Conservation (phyloP, 2,888 invertebrate species). For the Nomada fucata region DNA sequence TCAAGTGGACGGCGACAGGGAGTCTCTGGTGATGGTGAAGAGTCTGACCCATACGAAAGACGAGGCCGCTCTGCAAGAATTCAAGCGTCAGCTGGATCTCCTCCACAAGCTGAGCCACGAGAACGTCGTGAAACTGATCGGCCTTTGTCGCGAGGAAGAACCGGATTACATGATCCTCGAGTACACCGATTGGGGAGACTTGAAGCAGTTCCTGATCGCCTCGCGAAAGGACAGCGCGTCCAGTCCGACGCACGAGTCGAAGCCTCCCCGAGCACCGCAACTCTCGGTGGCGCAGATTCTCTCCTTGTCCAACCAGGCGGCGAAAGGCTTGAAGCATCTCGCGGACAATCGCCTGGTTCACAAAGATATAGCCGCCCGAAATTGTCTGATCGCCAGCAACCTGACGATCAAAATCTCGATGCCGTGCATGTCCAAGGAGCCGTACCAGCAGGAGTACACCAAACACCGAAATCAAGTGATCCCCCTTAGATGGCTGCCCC, state of each 20-base stretch:
- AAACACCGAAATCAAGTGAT: conserved; percentile 93
- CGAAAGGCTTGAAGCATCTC: conserved; percentile 92
- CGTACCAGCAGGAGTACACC: conserved; percentile 95
- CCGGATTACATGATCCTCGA: conserved; percentile 96
- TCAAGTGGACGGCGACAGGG: conserved; percentile 83
- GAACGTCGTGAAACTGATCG: conserved; percentile 91
- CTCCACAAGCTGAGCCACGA: conserved; percentile 93
- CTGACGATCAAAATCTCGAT: conserved; percentile 93
- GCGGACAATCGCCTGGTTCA: conserved; percentile 92
- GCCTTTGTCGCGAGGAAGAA: conserved; percentile 92
- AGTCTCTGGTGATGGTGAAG: conserved; percentile 89
- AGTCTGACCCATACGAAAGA: conserved; percentile 91
- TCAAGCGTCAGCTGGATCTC: conserved; percentile 95
- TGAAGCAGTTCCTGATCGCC: conserved; percentile 94
- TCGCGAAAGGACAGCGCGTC: conserved; percentile 74
- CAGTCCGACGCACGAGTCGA: conserved; percentile 77
- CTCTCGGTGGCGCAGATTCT: conserved; percentile 89
- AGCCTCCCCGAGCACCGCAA: conserved; percentile 85
- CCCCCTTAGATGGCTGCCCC: conserved; percentile 95
- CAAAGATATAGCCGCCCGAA: conserved; percentile 95
- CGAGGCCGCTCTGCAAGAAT: conserved; percentile 91
- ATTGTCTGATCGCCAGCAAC: conserved; percentile 94
- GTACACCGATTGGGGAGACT: conserved; percentile 97
- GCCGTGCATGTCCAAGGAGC: conserved; percentile 92
- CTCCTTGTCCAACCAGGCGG: conserved; percentile 90